phyloP scores from a whole-genome alignment of 2,797 vertebrate genomes.

The Holocentrus rufus region DNA sequence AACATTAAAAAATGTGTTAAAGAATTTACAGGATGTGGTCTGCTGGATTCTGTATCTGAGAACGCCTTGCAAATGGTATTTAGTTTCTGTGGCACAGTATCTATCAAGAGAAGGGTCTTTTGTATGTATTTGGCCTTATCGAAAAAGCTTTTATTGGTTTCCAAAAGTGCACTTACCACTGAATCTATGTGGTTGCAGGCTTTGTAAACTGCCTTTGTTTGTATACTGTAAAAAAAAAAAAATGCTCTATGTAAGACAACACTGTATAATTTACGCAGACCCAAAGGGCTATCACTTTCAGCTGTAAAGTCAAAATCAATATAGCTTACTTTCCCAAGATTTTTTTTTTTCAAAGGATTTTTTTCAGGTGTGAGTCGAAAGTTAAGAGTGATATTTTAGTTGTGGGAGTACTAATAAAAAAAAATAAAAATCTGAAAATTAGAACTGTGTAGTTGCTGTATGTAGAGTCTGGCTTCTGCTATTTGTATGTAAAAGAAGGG shows the following conservation, averaged over 20 bases:
- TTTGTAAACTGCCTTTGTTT: conserved; percentile 56
- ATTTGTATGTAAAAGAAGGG: not conserved
- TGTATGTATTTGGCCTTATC: conserved; percentile 50
- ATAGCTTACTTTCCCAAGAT: conserved; percentile 20
- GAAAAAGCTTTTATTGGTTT: conserved; percentile 43
- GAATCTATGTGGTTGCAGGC: conserved; percentile 45
- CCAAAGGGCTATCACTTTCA: conserved; percentile 43
- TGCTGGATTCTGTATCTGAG: conserved; percentile 50
- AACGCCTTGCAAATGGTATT: conserved; percentile 58
- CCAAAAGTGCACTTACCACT: conserved; percentile 71
- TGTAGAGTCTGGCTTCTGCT: not conserved
- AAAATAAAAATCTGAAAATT: conserved; percentile 15
- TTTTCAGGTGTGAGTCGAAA: conserved; percentile 47
- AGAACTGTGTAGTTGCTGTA: conserved; percentile 3
- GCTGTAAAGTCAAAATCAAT: conserved; percentile 45
- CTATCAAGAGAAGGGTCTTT: conserved; percentile 53
- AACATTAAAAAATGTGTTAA: conserved; percentile 56
- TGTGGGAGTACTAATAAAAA: conserved; percentile 62
- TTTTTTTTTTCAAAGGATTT: conserved; percentile 22
- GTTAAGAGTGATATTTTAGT: conserved; percentile 53
- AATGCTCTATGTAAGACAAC: conserved; percentile 48
- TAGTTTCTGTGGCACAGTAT: conserved; percentile 52
- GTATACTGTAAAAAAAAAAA: conserved; percentile 63
- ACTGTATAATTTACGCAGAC: conserved; percentile 65
- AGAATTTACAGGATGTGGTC: conserved; percentile 56